Percentiles rank a stretch among this genome's conserved stretches.
phyloP scores from a whole-genome alignment of 2,797 vertebrate genomes.

The Crenuchus spilurus region DNA sequence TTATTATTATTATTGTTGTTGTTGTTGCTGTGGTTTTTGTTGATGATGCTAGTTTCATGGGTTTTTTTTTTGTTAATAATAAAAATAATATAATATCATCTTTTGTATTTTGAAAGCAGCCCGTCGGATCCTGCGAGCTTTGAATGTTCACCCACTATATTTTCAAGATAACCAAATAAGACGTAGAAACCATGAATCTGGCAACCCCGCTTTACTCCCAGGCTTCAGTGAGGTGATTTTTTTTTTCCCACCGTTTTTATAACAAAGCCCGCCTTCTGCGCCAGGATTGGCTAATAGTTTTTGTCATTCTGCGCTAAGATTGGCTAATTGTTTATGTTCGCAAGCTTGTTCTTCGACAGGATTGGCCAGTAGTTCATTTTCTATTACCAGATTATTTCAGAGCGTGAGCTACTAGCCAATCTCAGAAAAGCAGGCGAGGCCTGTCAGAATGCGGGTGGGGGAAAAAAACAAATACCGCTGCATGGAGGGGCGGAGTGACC shows the following conservation, averaged over 20 bases:
- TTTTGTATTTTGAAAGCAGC: too few species aligned
- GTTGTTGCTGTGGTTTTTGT: too few species aligned
- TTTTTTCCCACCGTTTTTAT: background rate
- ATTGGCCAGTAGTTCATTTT: background rate
- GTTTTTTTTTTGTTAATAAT: too few species aligned
- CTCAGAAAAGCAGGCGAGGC: background rate
- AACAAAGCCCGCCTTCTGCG: background rate
- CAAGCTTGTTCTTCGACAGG: background rate
- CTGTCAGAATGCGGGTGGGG: background rate
- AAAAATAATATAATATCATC: too few species aligned
- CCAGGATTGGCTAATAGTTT: background rate
- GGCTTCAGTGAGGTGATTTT: slow-evolving; percentile 57
- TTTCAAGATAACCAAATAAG: too few species aligned
- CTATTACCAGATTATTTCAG: background rate
- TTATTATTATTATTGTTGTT: too few species aligned
- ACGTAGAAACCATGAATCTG: too few species aligned
- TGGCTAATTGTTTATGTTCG: background rate
- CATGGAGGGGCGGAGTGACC: slow-evolving; percentile 61
- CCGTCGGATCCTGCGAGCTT: too few species aligned
- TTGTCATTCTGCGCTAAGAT: background rate
- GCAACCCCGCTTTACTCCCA: too few species aligned
- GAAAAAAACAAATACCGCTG: background rate
- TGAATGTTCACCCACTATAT: too few species aligned
- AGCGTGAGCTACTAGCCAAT: background rate
- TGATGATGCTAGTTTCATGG: too few species aligned